Base-by-base conservation (phyloP, 2,113 vertebrate genomes). In the Cavia porcellus region DNA sequence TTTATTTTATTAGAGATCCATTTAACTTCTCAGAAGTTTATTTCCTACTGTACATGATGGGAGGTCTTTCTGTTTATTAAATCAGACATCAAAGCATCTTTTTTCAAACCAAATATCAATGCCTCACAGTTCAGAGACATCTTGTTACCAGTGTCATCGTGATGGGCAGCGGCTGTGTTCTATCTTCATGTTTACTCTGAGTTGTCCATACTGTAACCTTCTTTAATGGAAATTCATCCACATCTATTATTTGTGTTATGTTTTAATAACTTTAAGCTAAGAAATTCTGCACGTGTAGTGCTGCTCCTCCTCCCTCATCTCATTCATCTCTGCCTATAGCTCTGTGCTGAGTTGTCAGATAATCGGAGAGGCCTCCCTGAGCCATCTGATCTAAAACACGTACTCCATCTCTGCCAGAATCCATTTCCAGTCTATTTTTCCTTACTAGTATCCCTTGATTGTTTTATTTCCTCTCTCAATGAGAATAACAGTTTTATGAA, bases 111-210 rank as follows among this genome's bases (percentile, higher is more conserved):
- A 75, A 59, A 61, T 2, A n/a, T 3, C 28, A 1, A 66, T 57
- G 2, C 7, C 13, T 64, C 7, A 10, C 0, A 84, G 15, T 4
- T 87, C 79, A 61, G 42, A 68, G 25, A 38, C 4, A 59, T 5
- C 13, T 45, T 66, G 15, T 57, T 66, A 19, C 17, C 47, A 61
- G 38, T 20, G 20, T 52, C 32, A 8, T 2, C 5, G n/a, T 57
- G 42, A 61, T 3, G 14, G 42, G 7, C 0, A 32, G 24, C 6
- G 50, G 12, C 0, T 38, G 0, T 17, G 1, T 25, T n/a, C 1
- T 32, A 8, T 14, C n/a, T 24, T 30, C 28, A 4, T 9, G 5
- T 59, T 96, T 79, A 42, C 42, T 50, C 6, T 72, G 3, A 7
- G 12, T 28, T 61, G 47, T 25, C 19, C 11, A 6, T 3, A 3